Percentiles rank a stretch among this genome's conserved stretches.
Conservation (phyloP, 2,113 vertebrate genomes). For the Cichladusa arquata region DNA sequence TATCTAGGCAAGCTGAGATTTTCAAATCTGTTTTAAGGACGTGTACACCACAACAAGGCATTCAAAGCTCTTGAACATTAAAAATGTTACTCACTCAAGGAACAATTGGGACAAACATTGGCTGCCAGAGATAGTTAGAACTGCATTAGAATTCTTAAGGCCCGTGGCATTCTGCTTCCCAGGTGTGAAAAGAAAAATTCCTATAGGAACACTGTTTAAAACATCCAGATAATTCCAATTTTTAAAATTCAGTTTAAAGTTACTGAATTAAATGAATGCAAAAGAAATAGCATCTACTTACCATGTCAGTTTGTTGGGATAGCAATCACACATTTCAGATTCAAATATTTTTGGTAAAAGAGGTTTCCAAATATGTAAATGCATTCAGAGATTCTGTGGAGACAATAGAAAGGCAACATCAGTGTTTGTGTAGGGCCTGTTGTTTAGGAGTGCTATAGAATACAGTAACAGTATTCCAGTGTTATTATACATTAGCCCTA, state of each 20-base stretch:
- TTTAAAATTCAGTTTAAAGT: not conserved
- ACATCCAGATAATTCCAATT: not conserved
- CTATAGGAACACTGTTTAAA: not conserved
- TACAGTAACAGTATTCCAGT: not conserved
- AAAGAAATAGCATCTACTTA: not conserved
- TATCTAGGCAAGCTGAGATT: not conserved
- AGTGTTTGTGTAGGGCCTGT: not conserved
- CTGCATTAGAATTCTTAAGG: not conserved
- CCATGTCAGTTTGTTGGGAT: not conserved
- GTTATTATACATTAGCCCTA: not conserved
- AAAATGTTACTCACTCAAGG: not conserved
- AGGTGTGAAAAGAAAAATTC: not conserved
- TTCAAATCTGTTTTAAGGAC: not conserved
- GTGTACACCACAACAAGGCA: not conserved
- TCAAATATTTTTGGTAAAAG: not conserved
- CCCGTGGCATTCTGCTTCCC: not conserved
- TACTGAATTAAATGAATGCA: not conserved
- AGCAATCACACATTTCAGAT: not conserved
- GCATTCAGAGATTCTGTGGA: not conserved
- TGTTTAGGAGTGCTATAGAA: not conserved
- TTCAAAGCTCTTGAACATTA: not conserved
- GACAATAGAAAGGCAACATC: not conserved
- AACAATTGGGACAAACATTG: not conserved
- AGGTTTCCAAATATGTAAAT: not conserved
- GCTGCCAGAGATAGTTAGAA: not conserved